Conservation (phyloP, 2,797 vertebrate genomes). For the Pangasius djambal region DNA sequence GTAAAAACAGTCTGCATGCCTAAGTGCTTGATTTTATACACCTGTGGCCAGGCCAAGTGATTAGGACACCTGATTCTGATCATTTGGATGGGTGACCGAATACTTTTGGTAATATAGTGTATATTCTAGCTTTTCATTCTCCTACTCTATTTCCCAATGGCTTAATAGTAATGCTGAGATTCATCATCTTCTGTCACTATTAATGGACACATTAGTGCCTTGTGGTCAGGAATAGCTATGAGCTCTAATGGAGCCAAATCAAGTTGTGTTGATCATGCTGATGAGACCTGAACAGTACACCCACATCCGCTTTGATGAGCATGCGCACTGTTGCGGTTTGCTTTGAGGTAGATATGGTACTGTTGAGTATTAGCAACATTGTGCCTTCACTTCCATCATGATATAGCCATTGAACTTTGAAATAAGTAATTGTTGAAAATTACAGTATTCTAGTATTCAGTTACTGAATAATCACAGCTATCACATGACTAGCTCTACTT, state of each 20-base stretch:
- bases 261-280: background rate
- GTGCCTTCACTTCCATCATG: background rate
- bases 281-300: background rate
- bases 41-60: too few species aligned
- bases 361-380: background rate
- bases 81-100: too few species aligned
- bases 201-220: constrained; percentile 5
- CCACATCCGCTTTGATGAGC: background rate
- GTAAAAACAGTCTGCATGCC: too few species aligned
- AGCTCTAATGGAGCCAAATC: background rate
- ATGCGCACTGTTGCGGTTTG: too few species aligned
- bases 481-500: background rate
- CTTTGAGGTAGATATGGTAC: background rate
- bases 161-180: background rate
- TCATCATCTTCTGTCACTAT: background rate
- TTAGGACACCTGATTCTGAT: too few species aligned
- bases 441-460: background rate
- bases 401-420: background rate
- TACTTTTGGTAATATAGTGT: background rate
- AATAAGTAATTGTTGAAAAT: background rate
- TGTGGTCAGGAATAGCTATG: background rate
- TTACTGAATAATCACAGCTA: background rate
- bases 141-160: background rate
- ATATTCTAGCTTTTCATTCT: background rate
- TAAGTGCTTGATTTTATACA: too few species aligned